phyloP scores from a whole-genome alignment of 2,113 vertebrate species.

The Ammodytes dubius region DNA sequence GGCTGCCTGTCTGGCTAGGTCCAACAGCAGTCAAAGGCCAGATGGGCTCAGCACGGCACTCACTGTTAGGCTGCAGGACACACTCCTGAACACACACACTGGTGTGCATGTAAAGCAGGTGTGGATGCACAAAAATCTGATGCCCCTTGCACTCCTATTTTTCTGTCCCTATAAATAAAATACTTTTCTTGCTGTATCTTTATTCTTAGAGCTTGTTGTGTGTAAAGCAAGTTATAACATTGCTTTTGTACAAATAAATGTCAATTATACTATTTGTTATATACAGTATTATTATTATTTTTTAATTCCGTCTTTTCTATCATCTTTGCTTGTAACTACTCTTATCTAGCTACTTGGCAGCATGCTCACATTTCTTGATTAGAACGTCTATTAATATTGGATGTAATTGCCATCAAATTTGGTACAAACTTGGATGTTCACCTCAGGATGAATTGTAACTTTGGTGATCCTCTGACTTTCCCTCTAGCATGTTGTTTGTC shows the following conservation, averaged over 20 bases:
- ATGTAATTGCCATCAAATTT: neutral
- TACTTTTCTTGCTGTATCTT: neutral
- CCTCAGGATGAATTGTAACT: neutral
- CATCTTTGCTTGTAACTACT: neutral
- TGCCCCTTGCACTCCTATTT: neutral
- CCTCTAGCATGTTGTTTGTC: neutral
- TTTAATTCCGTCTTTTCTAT: neutral
- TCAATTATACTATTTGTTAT: no score
- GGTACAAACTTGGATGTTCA: neutral
- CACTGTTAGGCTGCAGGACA: slow-evolving; percentile 35
- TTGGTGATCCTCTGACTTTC: neutral
- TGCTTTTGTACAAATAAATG: slow-evolving; percentile 2
- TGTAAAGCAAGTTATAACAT: neutral
- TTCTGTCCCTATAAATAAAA: neutral
- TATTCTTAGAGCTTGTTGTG: neutral
- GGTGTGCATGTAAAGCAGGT: slow-evolving; percentile 54
- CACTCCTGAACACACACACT: slow-evolving; percentile 31
- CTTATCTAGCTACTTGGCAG: no score
- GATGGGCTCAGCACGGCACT: slow-evolving; percentile 50
- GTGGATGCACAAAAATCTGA: slow-evolving; percentile 18
- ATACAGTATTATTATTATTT: no score
- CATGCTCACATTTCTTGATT: no score
- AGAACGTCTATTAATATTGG: neutral
- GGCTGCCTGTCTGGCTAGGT: slow-evolving; percentile 14
- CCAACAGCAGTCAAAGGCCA: slow-evolving; percentile 48